phyloP scores from a whole-genome alignment of 2,797 vertebrate genomes.

The Sebastes steindachneri region DNA sequence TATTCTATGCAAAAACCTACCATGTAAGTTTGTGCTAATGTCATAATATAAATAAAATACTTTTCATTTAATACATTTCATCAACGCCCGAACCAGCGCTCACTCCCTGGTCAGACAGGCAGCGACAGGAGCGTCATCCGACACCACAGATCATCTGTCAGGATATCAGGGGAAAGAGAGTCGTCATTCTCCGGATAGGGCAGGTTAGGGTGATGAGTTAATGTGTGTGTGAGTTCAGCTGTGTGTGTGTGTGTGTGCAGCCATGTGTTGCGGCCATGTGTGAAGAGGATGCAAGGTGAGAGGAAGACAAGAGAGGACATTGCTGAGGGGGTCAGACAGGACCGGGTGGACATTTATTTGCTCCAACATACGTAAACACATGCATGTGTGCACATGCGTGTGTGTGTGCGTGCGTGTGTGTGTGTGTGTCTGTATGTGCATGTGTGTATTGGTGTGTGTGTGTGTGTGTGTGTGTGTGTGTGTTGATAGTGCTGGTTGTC shows the following conservation, averaged over 20 bases:
- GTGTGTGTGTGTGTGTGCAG: slow-evolving; percentile 1
- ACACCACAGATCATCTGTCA: slow-evolving; percentile 79
- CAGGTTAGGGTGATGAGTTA: slow-evolving; percentile 59
- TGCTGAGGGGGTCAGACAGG: slow-evolving; percentile 1
- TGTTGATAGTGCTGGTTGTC: slow-evolving; percentile 77
- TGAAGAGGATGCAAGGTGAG: slow-evolving; percentile 40
- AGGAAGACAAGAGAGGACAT: slow-evolving; percentile 35
- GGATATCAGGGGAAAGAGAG: slow-evolving; percentile 69
- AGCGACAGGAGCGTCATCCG: slow-evolving; percentile 70
- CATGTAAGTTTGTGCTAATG: background rate
- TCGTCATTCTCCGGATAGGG: slow-evolving; percentile 71
- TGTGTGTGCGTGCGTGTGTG: slow-evolving; percentile 10
- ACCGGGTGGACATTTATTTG: slow-evolving; percentile 24
- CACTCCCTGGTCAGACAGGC: slow-evolving; percentile 50
- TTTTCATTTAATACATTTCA: slow-evolving; percentile 17
- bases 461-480: slow-evolving; percentile 41
- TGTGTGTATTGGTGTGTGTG: slow-evolving; percentile 14
- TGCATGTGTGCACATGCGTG: slow-evolving; percentile 36
- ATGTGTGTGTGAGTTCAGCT: slow-evolving; percentile 25
- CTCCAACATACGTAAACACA: slow-evolving; percentile 43
- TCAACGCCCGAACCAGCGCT: background rate
- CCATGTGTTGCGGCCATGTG: slow-evolving; percentile 9
- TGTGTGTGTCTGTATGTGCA: slow-evolving; percentile 39
- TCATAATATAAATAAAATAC: background rate
- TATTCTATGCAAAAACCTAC: background rate